Evolutionary conservation across 2,888 invertebrate species (phyloP).

Genomic region (Cylindroiulus punctatus): DNA sequence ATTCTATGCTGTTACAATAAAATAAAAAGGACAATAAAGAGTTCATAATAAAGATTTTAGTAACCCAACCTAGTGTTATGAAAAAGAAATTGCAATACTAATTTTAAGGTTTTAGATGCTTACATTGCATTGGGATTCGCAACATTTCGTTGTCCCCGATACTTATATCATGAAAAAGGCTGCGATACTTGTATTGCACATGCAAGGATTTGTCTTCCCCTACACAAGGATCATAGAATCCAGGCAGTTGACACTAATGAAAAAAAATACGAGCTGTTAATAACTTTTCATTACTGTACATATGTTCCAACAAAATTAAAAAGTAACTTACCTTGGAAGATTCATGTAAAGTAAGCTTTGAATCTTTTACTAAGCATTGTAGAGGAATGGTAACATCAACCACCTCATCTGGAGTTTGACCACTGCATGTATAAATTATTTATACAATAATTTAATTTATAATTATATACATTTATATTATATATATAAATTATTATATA

Average conservation of each 20-base stretch:
- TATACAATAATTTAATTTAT: background rate
- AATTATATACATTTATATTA: slow-evolving; percentile 51
- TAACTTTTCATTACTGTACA: slow-evolving; percentile 54
- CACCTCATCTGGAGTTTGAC: slow-evolving; percentile 67
- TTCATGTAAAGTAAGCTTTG: slow-evolving; percentile 84
- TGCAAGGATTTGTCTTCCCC: slow-evolving; percentile 90
- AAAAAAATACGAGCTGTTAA: slow-evolving; percentile 5
- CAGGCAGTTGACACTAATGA: slow-evolving; percentile 87
- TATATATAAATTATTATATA: slow-evolving; percentile 3
- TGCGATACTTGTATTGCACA: slow-evolving; percentile 86
- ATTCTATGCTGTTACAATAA: too few relatives aligned
- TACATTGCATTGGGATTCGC: slow-evolving; percentile 79
- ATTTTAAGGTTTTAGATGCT: slow-evolving; percentile 63
- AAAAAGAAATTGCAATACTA: too few relatives aligned
- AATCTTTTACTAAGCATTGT: slow-evolving; percentile 92
- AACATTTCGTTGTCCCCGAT: slow-evolving; percentile 83
- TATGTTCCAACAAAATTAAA: background rate
- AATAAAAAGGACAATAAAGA: background rate
- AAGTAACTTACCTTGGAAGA: slow-evolving; percentile 78
- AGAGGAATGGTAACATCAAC: slow-evolving; percentile 95
- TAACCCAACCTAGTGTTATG: too few relatives aligned
- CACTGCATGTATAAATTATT: background rate
- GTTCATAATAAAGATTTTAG: background rate
- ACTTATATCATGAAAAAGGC: slow-evolving; percentile 80
- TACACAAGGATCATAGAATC: slow-evolving; percentile 93